phyloP scores from a whole-genome alignment of 1,140 invertebrate genomes.

The Neotoxoptera formosana region DNA sequence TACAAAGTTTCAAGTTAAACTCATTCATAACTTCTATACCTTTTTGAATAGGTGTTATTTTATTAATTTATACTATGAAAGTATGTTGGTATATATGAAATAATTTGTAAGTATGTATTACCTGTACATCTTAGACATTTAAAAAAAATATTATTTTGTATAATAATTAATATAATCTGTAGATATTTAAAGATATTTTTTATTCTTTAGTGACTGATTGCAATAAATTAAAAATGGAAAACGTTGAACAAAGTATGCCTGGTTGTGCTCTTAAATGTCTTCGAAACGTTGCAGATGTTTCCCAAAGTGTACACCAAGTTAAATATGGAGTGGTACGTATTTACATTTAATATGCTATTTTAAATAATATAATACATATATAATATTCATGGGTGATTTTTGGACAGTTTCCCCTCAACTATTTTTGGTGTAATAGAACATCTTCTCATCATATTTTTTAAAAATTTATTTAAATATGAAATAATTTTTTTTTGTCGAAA shows the following conservation, averaged over 20 bases:
- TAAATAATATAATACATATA: no score
- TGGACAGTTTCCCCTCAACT: no score
- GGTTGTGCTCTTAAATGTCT: slow-evolving; percentile 41
- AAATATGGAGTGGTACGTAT: slow-evolving; percentile 49
- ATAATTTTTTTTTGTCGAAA: no score
- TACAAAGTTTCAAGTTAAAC: no score
- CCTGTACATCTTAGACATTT: neutral
- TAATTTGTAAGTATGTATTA: neutral
- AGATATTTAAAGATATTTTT: neutral
- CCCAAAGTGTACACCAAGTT: neutral
- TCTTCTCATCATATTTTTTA: no score
- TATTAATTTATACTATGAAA: neutral
- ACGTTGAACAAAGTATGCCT: neutral
- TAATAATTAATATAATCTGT: neutral
- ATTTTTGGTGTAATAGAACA: no score
- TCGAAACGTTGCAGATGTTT: slow-evolving; percentile 16
- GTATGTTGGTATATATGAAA: neutral
- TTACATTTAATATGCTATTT: neutral
- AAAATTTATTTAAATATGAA: no score
- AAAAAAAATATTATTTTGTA: neutral
- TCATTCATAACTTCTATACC: no score
- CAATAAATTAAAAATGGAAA: slow-evolving; percentile 28
- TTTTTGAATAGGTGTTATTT: neutral
- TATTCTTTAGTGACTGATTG: neutral
- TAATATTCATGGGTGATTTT: no score